phyloP scores from a whole-genome alignment of 2,797 vertebrate species.

The Aulostomus chinensis region DNA sequence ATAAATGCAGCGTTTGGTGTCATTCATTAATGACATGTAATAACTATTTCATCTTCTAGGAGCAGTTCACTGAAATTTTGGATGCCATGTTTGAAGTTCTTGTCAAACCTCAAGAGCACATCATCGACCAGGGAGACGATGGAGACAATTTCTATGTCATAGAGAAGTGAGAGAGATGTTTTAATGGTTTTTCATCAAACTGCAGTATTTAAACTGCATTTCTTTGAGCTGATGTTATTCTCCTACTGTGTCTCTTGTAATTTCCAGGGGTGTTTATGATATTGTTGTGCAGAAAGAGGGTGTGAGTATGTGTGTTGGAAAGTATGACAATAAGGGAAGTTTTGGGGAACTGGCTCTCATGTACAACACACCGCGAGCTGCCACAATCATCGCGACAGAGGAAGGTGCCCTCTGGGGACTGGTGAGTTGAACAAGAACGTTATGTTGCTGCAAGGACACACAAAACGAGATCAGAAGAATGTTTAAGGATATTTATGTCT shows the following conservation, averaged over 20 bases:
- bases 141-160: conserved; percentile 97
- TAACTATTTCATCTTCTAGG: conserved; percentile 69
- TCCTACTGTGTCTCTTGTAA: neutral
- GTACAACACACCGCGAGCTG: conserved; percentile 96
- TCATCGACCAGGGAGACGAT: conserved; percentile 94
- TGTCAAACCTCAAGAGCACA: conserved; percentile 90
- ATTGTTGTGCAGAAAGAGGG: conserved; percentile 88
- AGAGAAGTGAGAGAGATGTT: conserved; percentile 84
- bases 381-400: conserved; percentile 89
- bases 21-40: too few relatives aligned
- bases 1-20: too few relatives aligned
- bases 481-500: neutral
- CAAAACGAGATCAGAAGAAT: too few relatives aligned
- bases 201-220: too few relatives aligned
- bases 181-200: too few relatives aligned
- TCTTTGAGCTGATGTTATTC: neutral
- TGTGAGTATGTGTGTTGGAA: conserved; percentile 83
- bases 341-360: conserved; percentile 96
- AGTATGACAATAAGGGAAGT: conserved; percentile 92
- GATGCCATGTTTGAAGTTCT: conserved; percentile 95
- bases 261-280: conserved; percentile 88
- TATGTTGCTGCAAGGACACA: too few relatives aligned
- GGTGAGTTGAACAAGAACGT: conserved; percentile 78
- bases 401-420: conserved; percentile 93
- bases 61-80: conserved; percentile 92